Conservation (phyloP, 2,797 vertebrate genomes). For the Nannoperca australis region DNA sequence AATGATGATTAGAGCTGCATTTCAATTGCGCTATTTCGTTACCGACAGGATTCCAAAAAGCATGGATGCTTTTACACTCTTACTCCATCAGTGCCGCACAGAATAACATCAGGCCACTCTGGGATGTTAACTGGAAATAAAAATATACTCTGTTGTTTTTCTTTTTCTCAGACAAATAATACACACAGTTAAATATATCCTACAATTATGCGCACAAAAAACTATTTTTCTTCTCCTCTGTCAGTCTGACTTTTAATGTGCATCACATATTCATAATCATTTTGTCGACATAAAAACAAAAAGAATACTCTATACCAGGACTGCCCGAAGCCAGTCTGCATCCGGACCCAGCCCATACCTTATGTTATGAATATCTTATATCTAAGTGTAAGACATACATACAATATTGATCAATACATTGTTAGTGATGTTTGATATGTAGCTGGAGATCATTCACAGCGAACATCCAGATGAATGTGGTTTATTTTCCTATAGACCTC, state of each 20-base stretch:
- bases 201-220: neutral
- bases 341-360: no score
- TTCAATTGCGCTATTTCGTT: neutral
- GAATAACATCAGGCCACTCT: neutral
- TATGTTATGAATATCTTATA: no score
- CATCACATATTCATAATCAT: neutral
- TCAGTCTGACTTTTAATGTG: neutral
- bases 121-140: neutral
- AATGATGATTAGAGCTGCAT: neutral
- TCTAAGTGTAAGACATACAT: no score
- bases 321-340: no score
- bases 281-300: neutral
- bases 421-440: no score
- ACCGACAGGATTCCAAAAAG: neutral
- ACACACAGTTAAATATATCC: neutral
- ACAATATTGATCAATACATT: no score
- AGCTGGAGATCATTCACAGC: no score
- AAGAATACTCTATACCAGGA: neutral
- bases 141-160: neutral
- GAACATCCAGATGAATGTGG: no score
- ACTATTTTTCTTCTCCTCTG: neutral
- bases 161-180: neutral
- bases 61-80: neutral
- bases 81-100: neutral
- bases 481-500: no score